A percentile compares a stretch with the other conserved stretches of the same genome.
These are phyloP conservation scores for Steinernema hermaphroditum DNA, from an alignment of 2,888 invertebrate genomes.

Conservation along the genomic window DNA sequence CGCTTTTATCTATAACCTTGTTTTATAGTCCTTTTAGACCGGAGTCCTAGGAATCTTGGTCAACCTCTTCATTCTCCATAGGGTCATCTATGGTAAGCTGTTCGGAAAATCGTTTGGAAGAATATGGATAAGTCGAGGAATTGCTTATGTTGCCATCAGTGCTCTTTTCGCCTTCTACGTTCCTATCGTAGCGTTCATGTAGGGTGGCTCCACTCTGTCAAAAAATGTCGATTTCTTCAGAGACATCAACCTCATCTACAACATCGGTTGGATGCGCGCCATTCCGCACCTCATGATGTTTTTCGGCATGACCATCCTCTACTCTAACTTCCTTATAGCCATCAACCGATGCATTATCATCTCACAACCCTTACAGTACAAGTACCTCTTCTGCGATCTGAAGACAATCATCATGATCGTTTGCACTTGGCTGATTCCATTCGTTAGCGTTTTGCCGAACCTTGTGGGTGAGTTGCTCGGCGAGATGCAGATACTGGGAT, in stretches of 20 bases:
- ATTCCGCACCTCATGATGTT: background rate
- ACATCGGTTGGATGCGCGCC: background rate
- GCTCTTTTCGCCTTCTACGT: background rate
- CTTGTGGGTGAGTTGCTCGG: background rate
- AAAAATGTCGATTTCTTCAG: background rate
- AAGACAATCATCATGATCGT: background rate
- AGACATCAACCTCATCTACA: background rate
- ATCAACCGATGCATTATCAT: background rate
- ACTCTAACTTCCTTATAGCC: background rate
- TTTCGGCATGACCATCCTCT: background rate
- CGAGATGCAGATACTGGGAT: too few relatives aligned
- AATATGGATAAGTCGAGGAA: background rate
- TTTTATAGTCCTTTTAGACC: background rate
- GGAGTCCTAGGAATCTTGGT: background rate
- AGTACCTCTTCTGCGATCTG: background rate
- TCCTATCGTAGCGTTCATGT: background rate
- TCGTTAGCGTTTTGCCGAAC: background rate
- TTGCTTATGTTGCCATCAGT: background rate
- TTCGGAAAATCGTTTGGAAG: background rate
- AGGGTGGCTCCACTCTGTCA: background rate
- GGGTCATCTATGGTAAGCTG: background rate
- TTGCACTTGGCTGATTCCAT: background rate
- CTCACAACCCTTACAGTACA: background rate
- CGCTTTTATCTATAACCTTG: background rate
- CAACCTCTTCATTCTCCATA: background rate